Conservation (phyloP, 2,888 invertebrate species). For the Drosophila villosipedis region DNA sequence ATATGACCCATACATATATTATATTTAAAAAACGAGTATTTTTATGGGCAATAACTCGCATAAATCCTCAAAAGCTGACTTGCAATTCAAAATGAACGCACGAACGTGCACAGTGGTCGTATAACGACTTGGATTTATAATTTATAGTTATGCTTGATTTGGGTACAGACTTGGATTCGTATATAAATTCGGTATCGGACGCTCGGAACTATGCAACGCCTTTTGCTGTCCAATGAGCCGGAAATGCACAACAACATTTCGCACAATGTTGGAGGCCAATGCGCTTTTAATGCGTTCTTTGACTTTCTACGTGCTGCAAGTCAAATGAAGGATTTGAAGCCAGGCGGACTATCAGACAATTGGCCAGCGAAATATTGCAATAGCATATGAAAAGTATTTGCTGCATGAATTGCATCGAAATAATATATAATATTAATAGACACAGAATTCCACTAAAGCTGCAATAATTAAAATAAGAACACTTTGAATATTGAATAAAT, state of each 20-base stretch:
- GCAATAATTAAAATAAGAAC: neutral
- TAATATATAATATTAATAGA: neutral
- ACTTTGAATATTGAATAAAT: neutral
- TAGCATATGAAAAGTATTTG: neutral
- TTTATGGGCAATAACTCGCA: constrained; percentile 65
- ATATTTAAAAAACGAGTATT: constrained; percentile 34
- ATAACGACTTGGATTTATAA: constrained; percentile 56
- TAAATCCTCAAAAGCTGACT: constrained; percentile 57
- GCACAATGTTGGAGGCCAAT: constrained; percentile 59
- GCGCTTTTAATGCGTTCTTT: constrained; percentile 81
- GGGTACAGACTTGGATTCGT: constrained; percentile 23
- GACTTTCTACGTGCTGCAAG: constrained; percentile 54
- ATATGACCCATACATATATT: constrained; percentile 12
- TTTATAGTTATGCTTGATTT: constrained; percentile 67
- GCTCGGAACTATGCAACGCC: constrained; percentile 40
- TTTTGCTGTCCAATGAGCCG: constrained; percentile 68
- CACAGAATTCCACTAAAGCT: neutral
- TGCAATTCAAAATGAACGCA: constrained; percentile 63
- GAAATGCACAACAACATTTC: constrained; percentile 59
- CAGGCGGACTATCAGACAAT: neutral
- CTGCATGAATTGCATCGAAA: neutral
- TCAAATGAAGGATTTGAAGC: neutral
- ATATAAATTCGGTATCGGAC: constrained; percentile 39
- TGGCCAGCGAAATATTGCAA: neutral
- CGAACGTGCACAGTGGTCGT: constrained; percentile 38